Conservation (phyloP, 2,113 vertebrate genomes). For the Pseudopodoces humilis region DNA sequence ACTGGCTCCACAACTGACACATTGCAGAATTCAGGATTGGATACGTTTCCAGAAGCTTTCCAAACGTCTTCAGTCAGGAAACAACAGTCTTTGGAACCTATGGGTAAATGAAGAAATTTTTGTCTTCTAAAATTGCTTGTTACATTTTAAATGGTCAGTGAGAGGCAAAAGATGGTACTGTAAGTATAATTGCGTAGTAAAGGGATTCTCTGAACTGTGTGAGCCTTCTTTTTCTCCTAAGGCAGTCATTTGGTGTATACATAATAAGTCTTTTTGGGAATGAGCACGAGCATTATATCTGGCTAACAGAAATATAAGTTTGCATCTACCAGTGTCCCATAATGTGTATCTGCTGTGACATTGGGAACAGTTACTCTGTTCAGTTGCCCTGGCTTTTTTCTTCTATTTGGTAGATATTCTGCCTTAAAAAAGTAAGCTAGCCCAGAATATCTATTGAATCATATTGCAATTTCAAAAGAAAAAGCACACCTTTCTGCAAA, state of each 20-base stretch:
- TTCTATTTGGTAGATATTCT: background rate
- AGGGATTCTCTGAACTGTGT: background rate
- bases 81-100: background rate
- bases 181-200: background rate
- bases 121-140: background rate
- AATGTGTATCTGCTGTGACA: background rate
- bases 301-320: background rate
- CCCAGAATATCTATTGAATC: background rate
- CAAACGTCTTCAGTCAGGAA: background rate
- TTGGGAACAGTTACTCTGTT: background rate
- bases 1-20: background rate
- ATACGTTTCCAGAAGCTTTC: background rate
- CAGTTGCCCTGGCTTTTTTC: background rate
- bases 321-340: background rate
- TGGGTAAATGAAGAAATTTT: slow-evolving; percentile 53
- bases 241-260: background rate
- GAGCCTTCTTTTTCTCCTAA: background rate
- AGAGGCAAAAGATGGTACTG: background rate
- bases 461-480: background rate
- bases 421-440: background rate
- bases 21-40: background rate
- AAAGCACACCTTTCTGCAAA: background rate
- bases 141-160: background rate
- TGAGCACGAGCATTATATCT: background rate
- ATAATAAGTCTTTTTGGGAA: background rate